phyloP scores from a whole-genome alignment of 2,113 vertebrate species.

The Xiphorhynchus elegans region DNA sequence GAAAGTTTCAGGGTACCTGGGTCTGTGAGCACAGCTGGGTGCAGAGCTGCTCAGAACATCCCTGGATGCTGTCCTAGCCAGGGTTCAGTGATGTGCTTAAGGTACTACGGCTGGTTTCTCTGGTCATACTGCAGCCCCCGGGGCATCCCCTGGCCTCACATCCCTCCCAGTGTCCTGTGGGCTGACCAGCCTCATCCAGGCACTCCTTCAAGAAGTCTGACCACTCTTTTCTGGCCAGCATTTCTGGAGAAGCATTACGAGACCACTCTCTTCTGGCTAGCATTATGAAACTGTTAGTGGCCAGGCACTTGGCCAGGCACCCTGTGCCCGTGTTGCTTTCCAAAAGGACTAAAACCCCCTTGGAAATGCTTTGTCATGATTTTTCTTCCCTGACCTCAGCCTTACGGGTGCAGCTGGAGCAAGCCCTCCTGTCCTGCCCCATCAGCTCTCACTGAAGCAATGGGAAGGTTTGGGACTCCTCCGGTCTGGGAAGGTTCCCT shows the following conservation, averaged over 20 bases:
- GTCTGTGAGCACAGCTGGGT: not conserved
- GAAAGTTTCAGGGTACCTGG: fast-evolving
- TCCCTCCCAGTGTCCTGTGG: not conserved
- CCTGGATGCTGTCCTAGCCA: not conserved
- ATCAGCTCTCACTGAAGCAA: not conserved
- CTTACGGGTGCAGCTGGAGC: not conserved
- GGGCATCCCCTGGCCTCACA: not conserved
- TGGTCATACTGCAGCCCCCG: too few species aligned
- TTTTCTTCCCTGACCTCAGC: not conserved
- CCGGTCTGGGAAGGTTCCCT: not conserved
- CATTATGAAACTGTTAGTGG: not conserved
- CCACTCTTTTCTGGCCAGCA: not conserved
- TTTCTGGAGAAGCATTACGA: not conserved
- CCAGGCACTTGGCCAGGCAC: not conserved
- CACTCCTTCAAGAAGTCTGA: not conserved
- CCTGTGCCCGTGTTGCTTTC: not conserved
- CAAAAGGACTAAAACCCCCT: not conserved
- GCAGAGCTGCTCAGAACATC: not conserved
- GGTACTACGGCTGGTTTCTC: fast-evolving
- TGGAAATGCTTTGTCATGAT: not conserved
- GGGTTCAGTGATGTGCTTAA: fast-evolving
- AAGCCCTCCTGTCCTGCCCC: not conserved
- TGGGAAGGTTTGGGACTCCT: not conserved
- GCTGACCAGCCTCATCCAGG: not conserved
- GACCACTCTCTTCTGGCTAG: not conserved